A percentile compares a stretch with the other conserved stretches of the same genome.
Evolutionary conservation across 2,113 vertebrate genomes (phyloP).

Genomic region (Lycaon pictus): DNA sequence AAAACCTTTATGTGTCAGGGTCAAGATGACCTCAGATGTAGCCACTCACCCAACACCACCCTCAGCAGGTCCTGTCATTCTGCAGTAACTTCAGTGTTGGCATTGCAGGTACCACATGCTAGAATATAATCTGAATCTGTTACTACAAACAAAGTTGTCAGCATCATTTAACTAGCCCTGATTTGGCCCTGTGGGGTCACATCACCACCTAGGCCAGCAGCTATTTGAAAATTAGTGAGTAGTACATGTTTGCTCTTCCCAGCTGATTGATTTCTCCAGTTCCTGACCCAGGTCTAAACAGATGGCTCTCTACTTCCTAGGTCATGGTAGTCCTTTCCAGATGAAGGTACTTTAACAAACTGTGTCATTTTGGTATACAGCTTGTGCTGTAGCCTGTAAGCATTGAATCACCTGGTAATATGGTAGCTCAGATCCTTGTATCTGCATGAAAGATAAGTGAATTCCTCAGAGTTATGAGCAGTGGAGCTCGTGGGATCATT

Average conservation of each 20-base stretch:
- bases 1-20: not conserved
- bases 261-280: not conserved
- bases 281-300: not conserved
- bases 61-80: not conserved
- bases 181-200: not conserved
- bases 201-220: not conserved
- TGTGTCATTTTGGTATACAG: not conserved
- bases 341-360: not conserved
- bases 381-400: not conserved
- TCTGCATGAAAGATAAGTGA: not conserved
- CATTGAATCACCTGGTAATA: not conserved
- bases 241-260: too few species aligned
- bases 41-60: not conserved
- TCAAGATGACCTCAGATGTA: too few species aligned
- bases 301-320: not conserved
- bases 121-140: not conserved
- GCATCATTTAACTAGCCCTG: too few species aligned
- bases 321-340: not conserved
- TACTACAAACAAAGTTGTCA: not conserved
- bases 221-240: not conserved
- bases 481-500: too few species aligned
- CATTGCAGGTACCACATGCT: fast-evolving
- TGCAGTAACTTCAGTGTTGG: not conserved
- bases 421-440: not conserved
- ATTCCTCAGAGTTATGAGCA: not conserved